These are phyloP conservation scores for Calonectris borealis DNA, from an alignment of 2,113 vertebrate genomes.

Conservation along the genomic window DNA sequence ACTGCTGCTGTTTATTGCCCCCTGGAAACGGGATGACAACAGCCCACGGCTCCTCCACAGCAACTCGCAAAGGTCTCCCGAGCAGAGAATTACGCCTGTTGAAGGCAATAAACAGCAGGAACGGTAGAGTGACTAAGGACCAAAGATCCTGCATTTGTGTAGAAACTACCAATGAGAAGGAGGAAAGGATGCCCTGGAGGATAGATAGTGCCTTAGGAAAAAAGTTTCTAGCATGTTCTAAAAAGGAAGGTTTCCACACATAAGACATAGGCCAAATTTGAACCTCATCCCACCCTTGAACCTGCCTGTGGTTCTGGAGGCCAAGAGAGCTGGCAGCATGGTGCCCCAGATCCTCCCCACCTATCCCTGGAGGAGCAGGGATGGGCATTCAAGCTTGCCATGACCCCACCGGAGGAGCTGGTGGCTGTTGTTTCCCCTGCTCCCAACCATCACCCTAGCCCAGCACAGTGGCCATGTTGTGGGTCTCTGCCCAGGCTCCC, in stretches of 20 bases:
- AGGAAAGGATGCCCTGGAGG: constrained; percentile 28
- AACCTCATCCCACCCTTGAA: neutral
- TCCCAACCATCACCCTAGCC: neutral
- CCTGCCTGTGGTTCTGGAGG: neutral
- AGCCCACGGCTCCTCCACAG: neutral
- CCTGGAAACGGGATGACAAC: neutral
- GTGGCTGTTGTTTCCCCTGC: neutral
- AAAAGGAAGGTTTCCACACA: neutral
- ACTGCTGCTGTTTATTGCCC: constrained; percentile 58
- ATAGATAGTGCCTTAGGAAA: neutral
- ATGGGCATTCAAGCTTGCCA: neutral
- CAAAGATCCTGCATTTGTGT: constrained; percentile 40
- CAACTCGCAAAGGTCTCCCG: neutral
- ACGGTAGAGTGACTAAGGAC: constrained; percentile 44
- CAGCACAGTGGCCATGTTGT: neutral
- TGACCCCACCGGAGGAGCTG: neutral
- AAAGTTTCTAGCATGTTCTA: constrained; percentile 2
- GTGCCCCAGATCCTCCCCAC: neutral
- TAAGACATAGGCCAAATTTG: neutral
- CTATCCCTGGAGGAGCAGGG: neutral
- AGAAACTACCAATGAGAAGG: constrained; percentile 28
- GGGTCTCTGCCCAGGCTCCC: neutral
- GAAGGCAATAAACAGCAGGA: constrained; percentile 51
- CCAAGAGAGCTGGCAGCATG: neutral
- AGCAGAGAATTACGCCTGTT: neutral